Conservation (phyloP, 1,140 invertebrate species). For the Physella acuta region DNA sequence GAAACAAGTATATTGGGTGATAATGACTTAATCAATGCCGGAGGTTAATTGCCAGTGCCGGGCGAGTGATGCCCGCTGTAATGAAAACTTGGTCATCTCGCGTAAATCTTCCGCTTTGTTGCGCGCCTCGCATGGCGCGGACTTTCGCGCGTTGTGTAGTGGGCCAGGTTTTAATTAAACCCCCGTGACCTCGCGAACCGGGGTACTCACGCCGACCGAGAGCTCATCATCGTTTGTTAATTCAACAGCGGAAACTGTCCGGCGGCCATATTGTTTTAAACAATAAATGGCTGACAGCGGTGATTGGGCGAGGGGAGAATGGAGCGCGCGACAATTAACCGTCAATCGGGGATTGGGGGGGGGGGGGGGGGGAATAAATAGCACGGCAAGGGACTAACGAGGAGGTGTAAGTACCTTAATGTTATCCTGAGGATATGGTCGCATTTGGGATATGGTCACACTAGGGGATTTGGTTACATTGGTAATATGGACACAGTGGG, state of each 20-base stretch:
- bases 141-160: background rate
- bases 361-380: slow-evolving; percentile 2
- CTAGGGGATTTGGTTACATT: too few species aligned
- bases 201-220: too few species aligned
- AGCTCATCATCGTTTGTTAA: slow-evolving; percentile 11
- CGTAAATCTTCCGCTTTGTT: too few species aligned
- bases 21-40: too few species aligned
- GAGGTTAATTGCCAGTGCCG: too few species aligned
- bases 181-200: background rate
- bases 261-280: slow-evolving; percentile 15
- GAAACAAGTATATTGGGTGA: too few species aligned
- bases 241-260: slow-evolving; percentile 14
- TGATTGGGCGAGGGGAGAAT: background rate
- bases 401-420: too few species aligned
- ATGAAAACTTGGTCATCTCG: too few species aligned
- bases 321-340: background rate
- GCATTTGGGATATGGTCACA: too few species aligned
- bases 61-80: too few species aligned
- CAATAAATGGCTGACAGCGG: slow-evolving; percentile 17
- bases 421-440: background rate
- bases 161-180: slow-evolving; percentile 1
- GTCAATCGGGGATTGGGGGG: background rate
- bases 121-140: background rate
- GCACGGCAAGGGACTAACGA: too few species aligned
- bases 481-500: too few species aligned